These are phyloP conservation scores for Vespertilio murinus DNA, from an alignment of 2,797 vertebrate species.

Conservation along the genomic window DNA sequence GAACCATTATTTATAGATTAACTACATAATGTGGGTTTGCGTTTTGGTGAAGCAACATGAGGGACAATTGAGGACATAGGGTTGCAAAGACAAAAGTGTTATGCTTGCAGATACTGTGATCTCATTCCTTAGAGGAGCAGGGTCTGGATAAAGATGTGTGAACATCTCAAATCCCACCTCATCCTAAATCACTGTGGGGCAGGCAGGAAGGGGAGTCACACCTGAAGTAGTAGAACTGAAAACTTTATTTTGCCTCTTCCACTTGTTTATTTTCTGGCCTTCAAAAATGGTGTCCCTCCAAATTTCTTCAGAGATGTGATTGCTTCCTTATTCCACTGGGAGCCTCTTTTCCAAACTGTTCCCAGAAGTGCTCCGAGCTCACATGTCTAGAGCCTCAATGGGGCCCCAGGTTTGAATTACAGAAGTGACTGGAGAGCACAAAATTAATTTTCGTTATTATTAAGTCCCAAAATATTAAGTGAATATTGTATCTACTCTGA, in stretches of 20 bases:
- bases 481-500: not conserved
- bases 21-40: not conserved
- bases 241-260: not conserved
- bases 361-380: not conserved
- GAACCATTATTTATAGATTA: not conserved
- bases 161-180: not conserved
- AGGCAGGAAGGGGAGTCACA: not conserved
- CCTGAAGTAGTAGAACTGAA: not conserved
- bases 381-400: not conserved
- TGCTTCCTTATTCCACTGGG: not conserved
- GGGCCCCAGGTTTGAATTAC: not conserved
- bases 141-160: not conserved
- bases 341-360: not conserved
- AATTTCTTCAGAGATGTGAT: not conserved
- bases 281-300: not conserved
- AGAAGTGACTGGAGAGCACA: not conserved
- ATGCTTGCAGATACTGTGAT: not conserved
- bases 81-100: not conserved
- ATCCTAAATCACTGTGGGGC: not conserved
- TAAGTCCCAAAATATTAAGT: not conserved
- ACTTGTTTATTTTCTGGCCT: not conserved
- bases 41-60: not conserved
- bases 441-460: conserved; percentile 4
- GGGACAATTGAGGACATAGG: not conserved
- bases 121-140: not conserved